These are phyloP conservation scores for Darevskia nairensis DNA, from an alignment of 2,797 vertebrate species.

Conservation along the genomic window DNA sequence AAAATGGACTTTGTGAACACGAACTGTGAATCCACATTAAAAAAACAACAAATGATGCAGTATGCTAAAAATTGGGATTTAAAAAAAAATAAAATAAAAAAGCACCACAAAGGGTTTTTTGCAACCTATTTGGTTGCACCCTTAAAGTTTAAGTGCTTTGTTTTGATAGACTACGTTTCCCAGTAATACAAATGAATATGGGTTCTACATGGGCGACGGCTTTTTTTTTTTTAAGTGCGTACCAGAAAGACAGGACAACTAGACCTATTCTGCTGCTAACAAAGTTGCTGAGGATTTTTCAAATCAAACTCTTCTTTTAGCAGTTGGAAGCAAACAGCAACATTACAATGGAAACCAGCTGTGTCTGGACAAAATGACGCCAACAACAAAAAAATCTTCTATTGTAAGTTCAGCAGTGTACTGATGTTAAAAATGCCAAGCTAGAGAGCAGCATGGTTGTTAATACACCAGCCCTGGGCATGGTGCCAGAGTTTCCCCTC, in stretches of 20 bases:
- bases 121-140: conserved; percentile 24
- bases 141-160: conserved; percentile 14
- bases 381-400: conserved; percentile 40
- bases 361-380: conserved; percentile 50
- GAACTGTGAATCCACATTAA: conserved; percentile 67
- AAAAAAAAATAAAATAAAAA: background rate
- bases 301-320: conserved; percentile 60
- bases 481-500: conserved; percentile 72
- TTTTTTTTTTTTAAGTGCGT: conserved; percentile 53
- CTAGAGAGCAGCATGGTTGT: conserved; percentile 63
- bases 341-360: conserved; percentile 42
- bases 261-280: conserved; percentile 66
- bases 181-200: conserved; percentile 49
- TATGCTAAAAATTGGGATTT: background rate
- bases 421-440: conserved; percentile 57
- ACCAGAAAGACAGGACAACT: conserved; percentile 61
- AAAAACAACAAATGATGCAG: conserved; percentile 33
- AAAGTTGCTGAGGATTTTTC: conserved; percentile 36
- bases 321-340: conserved; percentile 67
- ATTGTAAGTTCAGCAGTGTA: conserved; percentile 67
- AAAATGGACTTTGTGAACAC: conserved; percentile 72
- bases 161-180: conserved; percentile 51
- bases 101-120: background rate
- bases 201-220: conserved; percentile 32
- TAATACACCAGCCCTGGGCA: conserved; percentile 12